These are phyloP conservation scores for Drosophila saltans DNA, from an alignment of 1,140 invertebrate genomes.

Conservation along the genomic window DNA sequence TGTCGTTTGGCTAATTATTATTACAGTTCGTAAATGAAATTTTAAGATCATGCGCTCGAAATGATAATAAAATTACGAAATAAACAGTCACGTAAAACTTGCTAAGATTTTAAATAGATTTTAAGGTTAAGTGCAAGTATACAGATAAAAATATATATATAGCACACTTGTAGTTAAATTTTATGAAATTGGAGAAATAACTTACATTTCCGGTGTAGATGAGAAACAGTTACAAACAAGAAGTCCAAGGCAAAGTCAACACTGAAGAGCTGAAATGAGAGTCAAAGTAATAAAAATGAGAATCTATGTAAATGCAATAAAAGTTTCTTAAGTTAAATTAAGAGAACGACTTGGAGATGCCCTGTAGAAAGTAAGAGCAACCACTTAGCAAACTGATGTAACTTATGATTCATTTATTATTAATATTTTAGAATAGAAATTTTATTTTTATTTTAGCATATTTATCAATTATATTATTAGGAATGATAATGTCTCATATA, in stretches of 20 bases:
- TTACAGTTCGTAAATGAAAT: constrained; percentile 52
- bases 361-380: background rate
- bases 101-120: constrained; percentile 5
- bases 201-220: constrained; percentile 4
- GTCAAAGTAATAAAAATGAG: background rate
- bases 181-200: constrained; percentile 1
- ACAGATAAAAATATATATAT: background rate
- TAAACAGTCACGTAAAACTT: constrained; percentile 37
- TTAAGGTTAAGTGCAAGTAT: background rate
- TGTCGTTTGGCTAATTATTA: constrained; percentile 59
- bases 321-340: background rate
- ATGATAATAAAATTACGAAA: constrained; percentile 54
- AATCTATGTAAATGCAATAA: constrained; percentile 1
- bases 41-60: constrained; percentile 54
- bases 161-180: background rate
- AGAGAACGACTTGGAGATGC: background rate
- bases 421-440: too few species aligned
- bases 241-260: constrained; percentile 1
- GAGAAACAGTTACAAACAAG: constrained; percentile 3
- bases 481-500: too few species aligned
- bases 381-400: too few species aligned
- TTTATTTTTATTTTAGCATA: too few species aligned
- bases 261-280: background rate
- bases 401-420: too few species aligned
- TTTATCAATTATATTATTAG: too few species aligned